A percentile compares a stretch with the other conserved stretches of the same genome.
Conservation (phyloP, 2,113 vertebrate species). For the Coturnix japonica region DNA sequence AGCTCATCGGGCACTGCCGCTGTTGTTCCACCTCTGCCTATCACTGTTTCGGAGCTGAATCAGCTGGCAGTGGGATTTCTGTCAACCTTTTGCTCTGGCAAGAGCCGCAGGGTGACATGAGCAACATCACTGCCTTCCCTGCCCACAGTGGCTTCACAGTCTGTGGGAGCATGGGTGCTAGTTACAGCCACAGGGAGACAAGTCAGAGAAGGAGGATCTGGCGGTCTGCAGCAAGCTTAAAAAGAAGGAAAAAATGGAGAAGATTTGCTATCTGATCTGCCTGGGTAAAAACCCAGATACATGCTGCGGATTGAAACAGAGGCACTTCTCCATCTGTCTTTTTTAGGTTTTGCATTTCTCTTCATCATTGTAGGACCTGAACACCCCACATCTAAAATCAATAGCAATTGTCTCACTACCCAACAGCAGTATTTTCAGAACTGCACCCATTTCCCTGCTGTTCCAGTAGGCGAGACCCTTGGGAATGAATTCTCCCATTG, state of each 20-base stretch:
- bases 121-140: background rate
- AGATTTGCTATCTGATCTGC: background rate
- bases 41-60: background rate
- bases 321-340: background rate
- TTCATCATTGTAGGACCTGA: background rate
- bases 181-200: background rate
- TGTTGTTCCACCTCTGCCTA: background rate
- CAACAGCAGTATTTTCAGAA: background rate
- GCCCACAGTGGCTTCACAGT: background rate
- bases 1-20: background rate
- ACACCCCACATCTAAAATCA: background rate
- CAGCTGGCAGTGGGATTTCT: background rate
- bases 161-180: background rate
- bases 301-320: background rate
- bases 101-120: accelerated
- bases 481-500: background rate
- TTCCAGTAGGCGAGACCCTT: accelerated
- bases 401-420: background rate
- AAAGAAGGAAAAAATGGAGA: background rate
- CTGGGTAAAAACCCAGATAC: background rate
- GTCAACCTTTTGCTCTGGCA: background rate
- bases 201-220: background rate
- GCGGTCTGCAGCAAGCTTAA: background rate
- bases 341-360: background rate
- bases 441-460: background rate